phyloP scores from a whole-genome alignment of 2,113 vertebrate species.

The Bolborhynchus lineola region DNA sequence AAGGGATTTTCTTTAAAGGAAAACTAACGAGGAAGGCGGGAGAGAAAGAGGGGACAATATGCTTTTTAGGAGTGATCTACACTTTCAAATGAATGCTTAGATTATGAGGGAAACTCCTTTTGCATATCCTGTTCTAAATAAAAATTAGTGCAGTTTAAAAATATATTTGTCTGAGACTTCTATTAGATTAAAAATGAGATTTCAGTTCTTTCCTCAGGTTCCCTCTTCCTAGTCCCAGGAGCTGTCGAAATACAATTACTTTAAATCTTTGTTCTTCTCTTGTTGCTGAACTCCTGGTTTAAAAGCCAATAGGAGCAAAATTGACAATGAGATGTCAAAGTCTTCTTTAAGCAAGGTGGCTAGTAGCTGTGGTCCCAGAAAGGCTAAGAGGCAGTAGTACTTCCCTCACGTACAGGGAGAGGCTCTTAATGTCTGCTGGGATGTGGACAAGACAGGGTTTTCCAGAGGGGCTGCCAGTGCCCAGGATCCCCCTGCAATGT shows the following conservation, averaged over 20 bases:
- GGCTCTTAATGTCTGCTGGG: background rate
- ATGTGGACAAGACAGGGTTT: background rate
- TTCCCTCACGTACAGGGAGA: background rate
- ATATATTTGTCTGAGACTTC: background rate
- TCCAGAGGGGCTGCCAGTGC: background rate
- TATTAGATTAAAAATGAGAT: background rate
- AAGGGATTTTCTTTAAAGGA: background rate
- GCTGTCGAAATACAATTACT: background rate
- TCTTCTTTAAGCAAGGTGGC: background rate
- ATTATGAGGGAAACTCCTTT: background rate
- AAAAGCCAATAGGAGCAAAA: background rate
- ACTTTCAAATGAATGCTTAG: background rate
- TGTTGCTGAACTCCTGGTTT: background rate
- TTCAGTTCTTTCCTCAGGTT: background rate
- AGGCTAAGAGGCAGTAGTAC: background rate
- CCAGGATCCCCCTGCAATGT: background rate
- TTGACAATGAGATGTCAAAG: background rate
- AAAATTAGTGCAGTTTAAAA: background rate
- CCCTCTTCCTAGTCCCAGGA: background rate
- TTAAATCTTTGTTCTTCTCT: background rate
- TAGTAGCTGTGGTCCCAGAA: background rate
- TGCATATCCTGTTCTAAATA: background rate
- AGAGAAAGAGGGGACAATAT: accelerated
- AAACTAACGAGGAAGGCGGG: accelerated
- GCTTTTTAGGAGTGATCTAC: background rate